These are phyloP conservation scores for Mellivora capensis DNA, from an alignment of 2,113 vertebrate genomes.

Conservation along the genomic window DNA sequence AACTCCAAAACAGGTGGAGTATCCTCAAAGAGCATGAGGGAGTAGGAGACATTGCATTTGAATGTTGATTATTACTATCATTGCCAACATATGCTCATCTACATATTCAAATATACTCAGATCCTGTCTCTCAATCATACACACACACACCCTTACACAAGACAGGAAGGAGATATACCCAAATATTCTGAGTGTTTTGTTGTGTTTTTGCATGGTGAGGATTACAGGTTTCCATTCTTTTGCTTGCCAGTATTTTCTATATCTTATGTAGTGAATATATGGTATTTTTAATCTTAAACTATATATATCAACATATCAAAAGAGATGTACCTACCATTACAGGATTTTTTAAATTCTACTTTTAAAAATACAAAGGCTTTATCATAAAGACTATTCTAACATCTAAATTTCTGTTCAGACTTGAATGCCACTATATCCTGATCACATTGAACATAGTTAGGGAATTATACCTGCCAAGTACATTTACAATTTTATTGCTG, in stretches of 20 bases:
- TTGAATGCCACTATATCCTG: neutral
- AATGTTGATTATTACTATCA: neutral
- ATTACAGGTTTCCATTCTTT: neutral
- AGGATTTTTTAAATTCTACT: neutral
- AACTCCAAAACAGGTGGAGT: neutral
- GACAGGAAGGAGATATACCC: neutral
- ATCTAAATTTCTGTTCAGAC: neutral
- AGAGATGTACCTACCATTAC: neutral
- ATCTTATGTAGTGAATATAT: neutral
- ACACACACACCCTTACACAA: neutral
- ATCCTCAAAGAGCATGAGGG: neutral
- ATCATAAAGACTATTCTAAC: neutral
- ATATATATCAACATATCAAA: neutral
- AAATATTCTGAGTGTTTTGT: neutral
- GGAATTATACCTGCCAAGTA: neutral
- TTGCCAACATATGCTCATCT: neutral
- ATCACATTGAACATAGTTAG: neutral
- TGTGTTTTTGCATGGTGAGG: neutral
- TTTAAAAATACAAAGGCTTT: neutral
- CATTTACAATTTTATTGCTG: conserved; percentile 19
- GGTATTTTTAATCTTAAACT: neutral
- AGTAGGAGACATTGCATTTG: neutral
- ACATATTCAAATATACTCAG: neutral
- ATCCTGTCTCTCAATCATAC: neutral
- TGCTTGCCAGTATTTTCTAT: neutral